Base-by-base conservation (phyloP, 2,888 invertebrate genomes). In the Nymphalis c-album region DNA sequence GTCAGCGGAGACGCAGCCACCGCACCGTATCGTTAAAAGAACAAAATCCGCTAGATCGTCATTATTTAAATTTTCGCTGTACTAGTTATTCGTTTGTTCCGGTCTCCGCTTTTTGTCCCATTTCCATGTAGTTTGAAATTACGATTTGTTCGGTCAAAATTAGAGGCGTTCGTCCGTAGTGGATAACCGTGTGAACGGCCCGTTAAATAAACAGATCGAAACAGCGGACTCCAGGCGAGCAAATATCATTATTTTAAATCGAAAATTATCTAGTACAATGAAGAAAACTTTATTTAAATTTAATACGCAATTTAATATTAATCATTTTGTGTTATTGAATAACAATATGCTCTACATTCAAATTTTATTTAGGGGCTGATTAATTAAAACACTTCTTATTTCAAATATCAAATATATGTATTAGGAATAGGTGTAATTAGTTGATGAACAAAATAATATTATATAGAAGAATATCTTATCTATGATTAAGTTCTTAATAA, bases 21-120 rank as follows among this genome's bases (percentile, higher is more conserved):
- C 91, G 88, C 84, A 90, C 81, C 91, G 88, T 88, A 84, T 83
- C 88, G 88, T 84, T 84, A 80, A 82, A 84, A 84, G 85, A 87
- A 87, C 85, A 85, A 86, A 86, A 81, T 85, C 91, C 92, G 91
- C 91, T 91, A 91, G 84, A 79, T 87, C 84, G 86, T 90, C 90
- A 91, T 91, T 91, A 92, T 90, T 90, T 86, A 90, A 91, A 91
- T 91, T 90, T 91, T 90, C 87, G 85, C 86, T 87, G 92, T 87
- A 87, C 91, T 80, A 90, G 86, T 89, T 90, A 87, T 89, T 90
- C 84, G 87, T 85, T 88, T 91, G 91, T 92, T 92, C 88, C 92
- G 91, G 91, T 84, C 87, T 80, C 80, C 88, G 89, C 79, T 85
- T 90, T 86, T 86, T 89, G 90, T 81, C 88, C 92, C 85, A 91